phyloP scores from a whole-genome alignment of 1,140 invertebrate genomes.

The Drosophila repletoides region DNA sequence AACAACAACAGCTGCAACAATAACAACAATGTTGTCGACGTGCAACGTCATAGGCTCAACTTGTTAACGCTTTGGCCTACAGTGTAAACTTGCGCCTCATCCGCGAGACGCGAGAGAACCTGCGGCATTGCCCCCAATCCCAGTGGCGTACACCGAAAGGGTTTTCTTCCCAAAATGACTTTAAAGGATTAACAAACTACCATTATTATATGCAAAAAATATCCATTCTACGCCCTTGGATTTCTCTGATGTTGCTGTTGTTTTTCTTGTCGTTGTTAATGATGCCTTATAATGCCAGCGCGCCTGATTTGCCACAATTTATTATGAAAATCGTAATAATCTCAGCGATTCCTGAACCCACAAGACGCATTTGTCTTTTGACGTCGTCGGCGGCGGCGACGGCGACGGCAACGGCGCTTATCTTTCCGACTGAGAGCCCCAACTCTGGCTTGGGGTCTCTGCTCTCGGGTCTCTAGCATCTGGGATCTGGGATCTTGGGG shows the following conservation, averaged over 20 bases:
- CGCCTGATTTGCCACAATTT: constrained; percentile 81
- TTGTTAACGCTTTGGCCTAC: constrained; percentile 77
- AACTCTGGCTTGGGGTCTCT: too few species aligned
- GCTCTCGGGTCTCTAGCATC: neutral
- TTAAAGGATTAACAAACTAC: too few species aligned
- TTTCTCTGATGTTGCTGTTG: constrained; percentile 16
- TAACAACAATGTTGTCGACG: constrained; percentile 27
- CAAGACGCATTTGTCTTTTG: constrained; percentile 81
- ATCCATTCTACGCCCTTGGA: too few species aligned
- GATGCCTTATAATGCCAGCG: constrained; percentile 80
- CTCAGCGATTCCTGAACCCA: constrained; percentile 77
- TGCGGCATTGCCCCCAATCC: constrained; percentile 36
- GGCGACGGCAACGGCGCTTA: constrained; percentile 58
- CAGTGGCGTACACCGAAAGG: too few species aligned
- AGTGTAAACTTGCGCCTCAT: constrained; percentile 73
- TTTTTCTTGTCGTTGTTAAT: constrained; percentile 74
- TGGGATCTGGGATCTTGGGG: too few species aligned
- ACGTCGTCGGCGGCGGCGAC: constrained; percentile 45
- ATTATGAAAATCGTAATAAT: constrained; percentile 81
- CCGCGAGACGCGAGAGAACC: neutral
- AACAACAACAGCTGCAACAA: neutral
- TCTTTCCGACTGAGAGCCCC: constrained; percentile 29
- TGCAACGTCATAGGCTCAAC: constrained; percentile 59
- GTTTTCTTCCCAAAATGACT: too few species aligned
- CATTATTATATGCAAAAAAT: too few species aligned